Conservation (phyloP, 2,888 invertebrate species). For the Tetanocera ferruginea region DNA sequence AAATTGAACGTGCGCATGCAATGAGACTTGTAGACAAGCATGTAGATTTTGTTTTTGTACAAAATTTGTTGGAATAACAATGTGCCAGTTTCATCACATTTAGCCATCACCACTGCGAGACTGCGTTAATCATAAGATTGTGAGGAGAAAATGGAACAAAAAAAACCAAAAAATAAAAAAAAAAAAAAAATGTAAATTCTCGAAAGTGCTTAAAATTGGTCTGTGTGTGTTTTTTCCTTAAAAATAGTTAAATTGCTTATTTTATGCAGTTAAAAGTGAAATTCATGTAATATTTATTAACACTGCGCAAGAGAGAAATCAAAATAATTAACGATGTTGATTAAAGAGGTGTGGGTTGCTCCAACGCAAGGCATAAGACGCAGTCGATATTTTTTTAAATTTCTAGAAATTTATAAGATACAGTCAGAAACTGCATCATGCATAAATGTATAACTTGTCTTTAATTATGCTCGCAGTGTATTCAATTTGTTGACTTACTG, state of each 20-base stretch:
- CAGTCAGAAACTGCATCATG: no score
- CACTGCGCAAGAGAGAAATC: no score
- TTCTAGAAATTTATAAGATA: no score
- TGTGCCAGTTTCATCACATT: not conserved
- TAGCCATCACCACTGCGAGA: not conserved
- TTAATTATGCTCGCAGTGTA: no score
- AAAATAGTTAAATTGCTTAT: not conserved
- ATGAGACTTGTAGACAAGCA: not conserved
- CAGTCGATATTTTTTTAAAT: no score
- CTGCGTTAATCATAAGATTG: not conserved
- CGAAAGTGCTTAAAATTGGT: not conserved
- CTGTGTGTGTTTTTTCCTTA: no score
- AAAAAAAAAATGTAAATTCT: not conserved
- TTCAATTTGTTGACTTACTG: no score
- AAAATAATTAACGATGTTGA: no score
- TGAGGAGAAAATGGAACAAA: not conserved
- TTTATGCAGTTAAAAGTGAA: constrained; percentile 28
- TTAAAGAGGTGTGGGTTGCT: no score
- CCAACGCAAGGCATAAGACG: no score
- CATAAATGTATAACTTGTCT: no score
- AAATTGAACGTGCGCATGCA: not conserved
- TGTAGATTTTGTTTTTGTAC: not conserved
- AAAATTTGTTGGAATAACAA: not conserved
- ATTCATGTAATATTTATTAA: constrained; percentile 26
- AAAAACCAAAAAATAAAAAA: not conserved